Base-by-base conservation (phyloP, 2,888 invertebrate genomes). In the Morpho achilles region DNA sequence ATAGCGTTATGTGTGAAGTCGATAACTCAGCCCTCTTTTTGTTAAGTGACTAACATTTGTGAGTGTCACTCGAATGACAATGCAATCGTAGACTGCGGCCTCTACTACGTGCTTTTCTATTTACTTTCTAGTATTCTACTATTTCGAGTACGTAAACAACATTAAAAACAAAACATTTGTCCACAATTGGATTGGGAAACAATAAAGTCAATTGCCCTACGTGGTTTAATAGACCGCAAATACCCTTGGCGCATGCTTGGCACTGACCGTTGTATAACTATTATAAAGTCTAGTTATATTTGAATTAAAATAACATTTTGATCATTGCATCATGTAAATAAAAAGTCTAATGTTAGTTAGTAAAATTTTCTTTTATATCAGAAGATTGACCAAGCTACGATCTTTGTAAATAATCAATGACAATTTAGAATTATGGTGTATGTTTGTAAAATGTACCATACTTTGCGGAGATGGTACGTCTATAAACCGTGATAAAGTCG, bases 11-110 rank as follows among this genome's bases (percentile, higher is more conserved):
- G 61, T 61, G 64, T 66, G 67, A 67, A 69, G 67, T 64, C 61
- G 61, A 65, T 66, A 68, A 66, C 64, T 67, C 66, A 71, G 67
- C 65, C 63, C 66, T 65, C 65, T 67, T 76, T 79, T 78, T 72
- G 76, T 76, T 72, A 75, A 84, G 80, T 79, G 81, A 77, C 77
- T 83, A 84, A 84, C 81, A 83, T 79, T 80, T 80, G 79, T 75
- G 79, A 82, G 82, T 79, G 79, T 82, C 80, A 79, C 77, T 81
- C 77, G 74, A 79, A 69, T 72, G 77, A 83, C 82, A 82, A 82
- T 78, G 74, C 79, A 76, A 32, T 73, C 71, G 79, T 70, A 66
- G 70, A 74, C 74, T 76, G 58, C 52, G 49, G 56, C 65, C 65
- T 56, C 65, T 65, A 64, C 64, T 51, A 64, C 50, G 52, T n/a